phyloP scores from a whole-genome alignment of 2,888 invertebrate species.

The Alcis repandata region DNA sequence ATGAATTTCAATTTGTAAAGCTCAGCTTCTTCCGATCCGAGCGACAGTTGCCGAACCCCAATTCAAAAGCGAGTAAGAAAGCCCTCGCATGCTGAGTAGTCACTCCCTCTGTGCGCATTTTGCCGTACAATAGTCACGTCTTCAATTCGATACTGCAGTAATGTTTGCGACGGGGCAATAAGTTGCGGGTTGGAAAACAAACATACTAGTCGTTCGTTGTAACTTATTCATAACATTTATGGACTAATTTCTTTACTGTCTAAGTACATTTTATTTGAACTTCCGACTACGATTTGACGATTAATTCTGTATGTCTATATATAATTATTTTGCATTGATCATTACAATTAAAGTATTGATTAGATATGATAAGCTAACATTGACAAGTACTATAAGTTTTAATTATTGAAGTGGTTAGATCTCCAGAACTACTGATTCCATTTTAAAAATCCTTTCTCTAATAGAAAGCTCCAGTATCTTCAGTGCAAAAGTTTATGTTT shows the following conservation, averaged over 20 bases:
- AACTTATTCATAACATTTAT: constrained; percentile 9
- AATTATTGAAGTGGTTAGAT: background rate
- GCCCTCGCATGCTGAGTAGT: constrained; percentile 50
- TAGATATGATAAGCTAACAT: background rate
- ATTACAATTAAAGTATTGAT: background rate
- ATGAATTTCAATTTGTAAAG: constrained; percentile 39
- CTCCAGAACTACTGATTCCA: too few species aligned
- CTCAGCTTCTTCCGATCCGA: constrained; percentile 61
- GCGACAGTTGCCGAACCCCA: constrained; percentile 49
- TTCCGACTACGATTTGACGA: background rate
- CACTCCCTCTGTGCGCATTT: constrained; percentile 54
- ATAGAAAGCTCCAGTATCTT: too few species aligned
- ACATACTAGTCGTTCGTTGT: constrained; percentile 9
- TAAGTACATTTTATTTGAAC: background rate
- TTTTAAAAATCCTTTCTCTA: too few species aligned
- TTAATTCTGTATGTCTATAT: background rate
- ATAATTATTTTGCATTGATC: background rate
- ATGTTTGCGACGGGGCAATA: constrained; percentile 7
- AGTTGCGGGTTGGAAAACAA: background rate
- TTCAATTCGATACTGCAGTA: too few species aligned
- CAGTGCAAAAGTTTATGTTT: too few species aligned
- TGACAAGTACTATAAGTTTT: background rate
- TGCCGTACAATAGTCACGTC: background rate
- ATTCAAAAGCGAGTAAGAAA: constrained; percentile 54
- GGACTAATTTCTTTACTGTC: background rate